Conservation (phyloP, 1,140 invertebrate species). For the Mercenaria mercenaria region DNA sequence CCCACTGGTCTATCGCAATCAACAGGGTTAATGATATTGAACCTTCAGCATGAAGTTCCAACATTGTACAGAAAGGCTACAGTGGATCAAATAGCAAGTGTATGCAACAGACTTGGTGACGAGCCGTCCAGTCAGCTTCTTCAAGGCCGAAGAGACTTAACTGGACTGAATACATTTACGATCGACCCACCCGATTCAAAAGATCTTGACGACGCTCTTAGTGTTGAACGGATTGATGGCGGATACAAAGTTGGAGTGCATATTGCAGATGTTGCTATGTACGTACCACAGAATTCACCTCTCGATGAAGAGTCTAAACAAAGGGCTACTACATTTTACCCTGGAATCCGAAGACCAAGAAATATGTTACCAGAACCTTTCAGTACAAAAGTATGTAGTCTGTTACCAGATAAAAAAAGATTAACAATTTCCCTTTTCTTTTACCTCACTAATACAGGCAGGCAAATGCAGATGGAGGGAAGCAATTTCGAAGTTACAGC, state of each 20-base stretch:
- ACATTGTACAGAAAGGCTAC: conserved; percentile 38
- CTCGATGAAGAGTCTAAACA: conserved; percentile 82
- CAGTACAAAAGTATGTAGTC: conserved; percentile 84
- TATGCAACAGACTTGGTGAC: conserved; percentile 12
- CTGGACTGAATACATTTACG: conserved; percentile 89
- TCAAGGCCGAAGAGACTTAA: conserved; percentile 89
- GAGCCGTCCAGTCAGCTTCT: neutral
- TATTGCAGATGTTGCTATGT: conserved; percentile 84
- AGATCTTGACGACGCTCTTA: conserved; percentile 99
- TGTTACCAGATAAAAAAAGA: conserved; percentile 81
- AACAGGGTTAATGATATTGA: conserved; percentile 37
- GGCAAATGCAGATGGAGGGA: conserved; percentile 36
- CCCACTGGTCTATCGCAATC: neutral
- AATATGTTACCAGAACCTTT: conserved; percentile 85
- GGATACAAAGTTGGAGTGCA: conserved; percentile 79
- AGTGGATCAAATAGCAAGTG: neutral
- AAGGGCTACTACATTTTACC: conserved; percentile 82
- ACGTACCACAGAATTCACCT: conserved; percentile 74
- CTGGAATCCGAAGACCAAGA: conserved; percentile 76
- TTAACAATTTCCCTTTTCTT: conserved; percentile 78
- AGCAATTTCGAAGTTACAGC: conserved; percentile 54
- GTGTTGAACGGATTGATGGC: conserved; percentile 85
- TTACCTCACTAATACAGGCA: conserved; percentile 64
- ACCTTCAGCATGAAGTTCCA: conserved; percentile 56
- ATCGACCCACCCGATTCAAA: conserved; percentile 99